Conservation (phyloP, 2,113 vertebrate species). For the Mugil cephalus region DNA sequence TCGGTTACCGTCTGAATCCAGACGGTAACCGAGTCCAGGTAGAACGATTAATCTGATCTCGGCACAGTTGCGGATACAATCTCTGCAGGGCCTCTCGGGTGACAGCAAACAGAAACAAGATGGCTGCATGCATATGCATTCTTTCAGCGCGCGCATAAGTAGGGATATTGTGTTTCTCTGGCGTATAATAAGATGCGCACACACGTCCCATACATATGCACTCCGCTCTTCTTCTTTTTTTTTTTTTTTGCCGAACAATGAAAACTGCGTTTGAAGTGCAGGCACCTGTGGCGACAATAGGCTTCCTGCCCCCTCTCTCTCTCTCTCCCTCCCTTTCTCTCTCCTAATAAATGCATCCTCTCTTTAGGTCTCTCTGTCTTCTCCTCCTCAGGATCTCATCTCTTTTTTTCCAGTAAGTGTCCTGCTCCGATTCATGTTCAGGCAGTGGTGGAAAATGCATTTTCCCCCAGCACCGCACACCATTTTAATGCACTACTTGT, state of each 20-base stretch:
- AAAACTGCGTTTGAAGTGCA: slow-evolving; percentile 45
- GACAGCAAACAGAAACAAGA: slow-evolving; percentile 27
- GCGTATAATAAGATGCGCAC: slow-evolving; percentile 28
- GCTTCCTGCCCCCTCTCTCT: slow-evolving; percentile 1
- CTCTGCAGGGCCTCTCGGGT: slow-evolving; percentile 31
- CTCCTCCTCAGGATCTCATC: slow-evolving; percentile 10
- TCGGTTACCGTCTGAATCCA: slow-evolving; percentile 14
- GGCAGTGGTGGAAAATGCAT: no score
- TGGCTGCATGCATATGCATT: slow-evolving; percentile 43
- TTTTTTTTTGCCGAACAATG: slow-evolving; percentile 22
- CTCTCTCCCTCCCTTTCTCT: slow-evolving; percentile 13
- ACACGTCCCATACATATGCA: slow-evolving; percentile 8
- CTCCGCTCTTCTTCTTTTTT: neutral
- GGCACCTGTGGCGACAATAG: slow-evolving; percentile 64
- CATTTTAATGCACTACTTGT: no score
- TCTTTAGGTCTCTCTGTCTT: slow-evolving; percentile 1
- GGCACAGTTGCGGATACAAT: neutral
- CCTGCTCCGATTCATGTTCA: neutral
- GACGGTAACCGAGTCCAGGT: slow-evolving; percentile 24
- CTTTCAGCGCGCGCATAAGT: slow-evolving; percentile 22
- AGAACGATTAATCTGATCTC: slow-evolving; percentile 42
- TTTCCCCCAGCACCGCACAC: no score
- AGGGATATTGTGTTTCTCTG: slow-evolving; percentile 21
- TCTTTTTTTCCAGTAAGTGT: slow-evolving; percentile 30
- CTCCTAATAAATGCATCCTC: neutral